These are phyloP conservation scores for Lophius americanus DNA, from an alignment of 2,797 vertebrate species.

Conservation along the genomic window DNA sequence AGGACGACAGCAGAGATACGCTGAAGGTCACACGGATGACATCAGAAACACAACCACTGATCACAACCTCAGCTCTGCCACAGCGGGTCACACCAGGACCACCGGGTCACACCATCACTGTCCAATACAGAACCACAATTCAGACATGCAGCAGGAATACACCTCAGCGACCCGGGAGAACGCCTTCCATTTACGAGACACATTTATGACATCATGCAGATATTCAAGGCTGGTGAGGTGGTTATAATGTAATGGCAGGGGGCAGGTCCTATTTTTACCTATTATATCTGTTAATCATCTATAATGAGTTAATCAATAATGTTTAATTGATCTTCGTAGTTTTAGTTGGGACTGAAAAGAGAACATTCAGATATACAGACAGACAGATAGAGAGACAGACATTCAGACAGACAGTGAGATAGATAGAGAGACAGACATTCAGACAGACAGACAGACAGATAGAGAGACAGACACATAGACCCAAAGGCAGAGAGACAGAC, in stretches of 20 bases:
- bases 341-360: no score
- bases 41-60: constrained; percentile 56
- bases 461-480: no score
- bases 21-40: constrained; percentile 65
- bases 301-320: no score
- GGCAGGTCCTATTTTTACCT: no score
- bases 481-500: no score
- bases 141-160: constrained; percentile 46
- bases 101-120: constrained; percentile 61
- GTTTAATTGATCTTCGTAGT: no score
- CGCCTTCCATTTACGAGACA: not conserved
- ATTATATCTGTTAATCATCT: no score
- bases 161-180: constrained; percentile 18
- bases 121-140: constrained; percentile 59
- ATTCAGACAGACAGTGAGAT: no score
- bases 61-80: constrained; percentile 62
- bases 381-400: no score
- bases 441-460: no score
- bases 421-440: no score
- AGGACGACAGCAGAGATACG: constrained; percentile 59
- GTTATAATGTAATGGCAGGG: not conserved
- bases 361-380: no score
- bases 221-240: not conserved
- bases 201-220: not conserved
- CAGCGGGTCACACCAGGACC: constrained; percentile 52